Conservation (phyloP, 2,113 vertebrate genomes). For the Neolamprologus brichardi region DNA sequence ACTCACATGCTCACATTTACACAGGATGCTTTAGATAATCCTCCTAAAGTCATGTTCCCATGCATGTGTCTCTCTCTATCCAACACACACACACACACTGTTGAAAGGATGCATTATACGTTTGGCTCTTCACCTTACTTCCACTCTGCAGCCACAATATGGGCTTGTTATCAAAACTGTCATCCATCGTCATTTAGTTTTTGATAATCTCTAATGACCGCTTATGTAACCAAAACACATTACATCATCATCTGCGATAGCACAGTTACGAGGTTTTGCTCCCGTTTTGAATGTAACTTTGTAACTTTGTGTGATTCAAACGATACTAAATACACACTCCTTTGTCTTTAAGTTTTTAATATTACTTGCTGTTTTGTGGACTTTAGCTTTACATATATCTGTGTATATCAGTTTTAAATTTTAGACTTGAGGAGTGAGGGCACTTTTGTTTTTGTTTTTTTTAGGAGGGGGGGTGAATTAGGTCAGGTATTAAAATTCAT, state of each 20-base stretch:
- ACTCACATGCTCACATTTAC: neutral
- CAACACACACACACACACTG: neutral
- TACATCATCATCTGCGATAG: neutral
- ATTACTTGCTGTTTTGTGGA: neutral
- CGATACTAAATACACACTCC: neutral
- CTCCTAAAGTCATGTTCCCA: neutral
- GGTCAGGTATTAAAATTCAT: neutral
- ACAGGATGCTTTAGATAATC: slow-evolving; percentile 1
- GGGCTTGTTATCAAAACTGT: neutral
- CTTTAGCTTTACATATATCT: neutral
- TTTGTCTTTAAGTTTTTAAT: neutral
- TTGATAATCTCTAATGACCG: neutral
- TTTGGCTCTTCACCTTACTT: neutral
- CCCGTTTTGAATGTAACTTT: neutral
- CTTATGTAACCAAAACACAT: slow-evolving; percentile 14
- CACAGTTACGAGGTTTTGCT: neutral
- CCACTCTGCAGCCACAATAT: neutral
- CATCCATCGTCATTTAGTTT: slow-evolving; percentile 6
- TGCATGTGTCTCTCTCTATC: neutral
- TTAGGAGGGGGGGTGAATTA: neutral
- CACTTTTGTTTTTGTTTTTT: neutral
- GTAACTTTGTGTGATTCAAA: neutral
- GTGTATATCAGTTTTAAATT: neutral
- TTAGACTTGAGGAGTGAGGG: neutral
- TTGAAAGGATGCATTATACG: neutral